Evolutionary conservation across 2,888 invertebrate species (phyloP), one percentile per base, ranked within the genome.

Genomic region (Archips xylosteana): DNA sequence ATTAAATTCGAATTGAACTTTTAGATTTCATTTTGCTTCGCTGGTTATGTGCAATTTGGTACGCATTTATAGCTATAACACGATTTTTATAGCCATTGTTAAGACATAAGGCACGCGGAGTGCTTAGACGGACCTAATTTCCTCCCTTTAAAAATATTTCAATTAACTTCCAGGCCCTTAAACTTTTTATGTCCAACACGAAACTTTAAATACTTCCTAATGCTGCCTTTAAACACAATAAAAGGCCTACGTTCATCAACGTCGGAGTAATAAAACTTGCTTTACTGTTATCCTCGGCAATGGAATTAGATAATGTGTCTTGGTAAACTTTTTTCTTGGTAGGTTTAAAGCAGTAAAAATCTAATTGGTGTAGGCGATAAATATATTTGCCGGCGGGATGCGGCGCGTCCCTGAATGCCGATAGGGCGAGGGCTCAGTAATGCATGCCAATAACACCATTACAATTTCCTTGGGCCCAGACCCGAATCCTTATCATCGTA

Each of bases 221-320:
- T 86, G 87, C 87, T 83, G 86, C 85, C 86, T 89, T 91, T 90
- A 91, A 92, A 92, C 91, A 92, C 92, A 92, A 92, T 94, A 92
- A 92, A 92, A 91, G 80, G 85, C 86, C 90, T 92, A 90, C 87
- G 91, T 91, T 90, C 90, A 91, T 91, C 90, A 91, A 84, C 87
- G 85, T 85, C 82, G 82, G 83, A 84, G 92, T 90, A 91, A 93
- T 94, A 94, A 94, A 93, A 91, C 80, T 85, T 85, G 83, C 86
- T 92, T 93, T 90, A 92, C 83, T 90, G 91, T 90, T 88, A 92
- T 90, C 90, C 89, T 82, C 79, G 86, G 85, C 88, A 87, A 89
- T 89, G 85, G 88, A 92, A 92, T 92, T 89, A 89, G 89, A 89
- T 90, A 91, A 91, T 91, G 89, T 89, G 89, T 91, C 89, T 89